These are phyloP conservation scores for Albula goreensis DNA, from an alignment of 2,113 vertebrate genomes.

Conservation along the genomic window DNA sequence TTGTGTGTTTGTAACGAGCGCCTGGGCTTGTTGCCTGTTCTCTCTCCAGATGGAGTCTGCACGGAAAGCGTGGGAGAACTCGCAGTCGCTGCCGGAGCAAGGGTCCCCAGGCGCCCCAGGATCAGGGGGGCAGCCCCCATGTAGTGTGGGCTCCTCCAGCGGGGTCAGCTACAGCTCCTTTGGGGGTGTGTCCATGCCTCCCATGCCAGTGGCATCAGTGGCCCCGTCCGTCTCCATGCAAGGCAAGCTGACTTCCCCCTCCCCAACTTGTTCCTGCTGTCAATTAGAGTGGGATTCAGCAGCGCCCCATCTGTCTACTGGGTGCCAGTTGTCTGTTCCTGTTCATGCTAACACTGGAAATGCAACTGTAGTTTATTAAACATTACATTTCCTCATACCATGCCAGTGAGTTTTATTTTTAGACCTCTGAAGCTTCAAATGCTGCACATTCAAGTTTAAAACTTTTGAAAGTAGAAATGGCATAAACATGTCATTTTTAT, in stretches of 20 bases:
- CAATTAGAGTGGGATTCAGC: no score
- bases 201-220: conserved; percentile 95
- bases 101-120: conserved; percentile 80
- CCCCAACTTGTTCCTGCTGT: not conserved
- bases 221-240: conserved; percentile 96
- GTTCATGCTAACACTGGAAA: no score
- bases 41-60: conserved; percentile 91
- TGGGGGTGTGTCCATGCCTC: conserved; percentile 92
- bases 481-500: no score
- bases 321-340: no score
- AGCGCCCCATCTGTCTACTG: no score
- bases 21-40: not conserved
- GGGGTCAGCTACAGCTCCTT: conserved; percentile 97
- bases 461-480: no score
- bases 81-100: conserved; percentile 93
- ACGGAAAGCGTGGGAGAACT: conserved; percentile 98
- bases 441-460: no score
- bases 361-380: no score
- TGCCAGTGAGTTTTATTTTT: no score
- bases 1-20: not conserved
- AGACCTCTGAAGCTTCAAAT: no score
- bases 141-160: conserved; percentile 86
- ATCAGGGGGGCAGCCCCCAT: conserved; percentile 84
- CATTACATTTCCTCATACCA: no score
- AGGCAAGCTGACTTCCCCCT: conserved; percentile 68